phyloP scores from a whole-genome alignment of 2,797 vertebrate genomes.

The Acestrorhynchus altus region DNA sequence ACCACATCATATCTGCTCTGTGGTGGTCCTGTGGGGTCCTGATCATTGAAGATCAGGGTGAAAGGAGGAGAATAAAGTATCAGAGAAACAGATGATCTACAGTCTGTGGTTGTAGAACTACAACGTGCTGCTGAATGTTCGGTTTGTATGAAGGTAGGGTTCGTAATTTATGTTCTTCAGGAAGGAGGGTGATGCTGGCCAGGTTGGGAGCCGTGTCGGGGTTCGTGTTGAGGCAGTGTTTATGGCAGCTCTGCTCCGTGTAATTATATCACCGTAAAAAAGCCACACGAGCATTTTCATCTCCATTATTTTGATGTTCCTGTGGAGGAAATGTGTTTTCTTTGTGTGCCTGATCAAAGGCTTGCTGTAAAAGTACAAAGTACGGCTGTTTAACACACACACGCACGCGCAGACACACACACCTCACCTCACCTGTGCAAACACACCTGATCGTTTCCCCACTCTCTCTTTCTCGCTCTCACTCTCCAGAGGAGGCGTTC shows the following conservation, averaged over 20 bases:
- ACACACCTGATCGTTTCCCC: slow-evolving; percentile 37
- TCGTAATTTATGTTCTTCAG: background rate
- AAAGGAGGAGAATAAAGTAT: too few species aligned
- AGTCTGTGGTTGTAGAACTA: too few species aligned
- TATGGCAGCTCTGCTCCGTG: slow-evolving; percentile 20
- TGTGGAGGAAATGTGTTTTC: slow-evolving; percentile 70
- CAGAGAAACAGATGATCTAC: too few species aligned
- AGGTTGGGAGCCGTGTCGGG: slow-evolving; percentile 11
- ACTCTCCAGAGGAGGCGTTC: slow-evolving; percentile 83
- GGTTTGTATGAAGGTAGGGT: too few species aligned
- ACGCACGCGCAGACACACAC: slow-evolving; percentile 58
- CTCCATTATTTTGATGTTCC: slow-evolving; percentile 69
- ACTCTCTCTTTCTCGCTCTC: slow-evolving; percentile 33
- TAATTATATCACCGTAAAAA: slow-evolving; percentile 52
- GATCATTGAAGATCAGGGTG: too few species aligned
- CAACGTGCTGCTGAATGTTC: too few species aligned
- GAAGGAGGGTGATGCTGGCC: background rate
- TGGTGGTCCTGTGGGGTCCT: too few species aligned
- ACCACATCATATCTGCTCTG: too few species aligned
- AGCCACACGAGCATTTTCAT: slow-evolving; percentile 69
- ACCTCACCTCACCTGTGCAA: slow-evolving; percentile 68
- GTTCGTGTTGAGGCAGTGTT: slow-evolving; percentile 31
- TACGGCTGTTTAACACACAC: slow-evolving; percentile 40
- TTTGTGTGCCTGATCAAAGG: slow-evolving; percentile 60
- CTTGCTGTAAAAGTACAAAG: slow-evolving; percentile 44